These are phyloP conservation scores for Platysteira castanea DNA, from an alignment of 2,113 vertebrate species.

Conservation along the genomic window DNA sequence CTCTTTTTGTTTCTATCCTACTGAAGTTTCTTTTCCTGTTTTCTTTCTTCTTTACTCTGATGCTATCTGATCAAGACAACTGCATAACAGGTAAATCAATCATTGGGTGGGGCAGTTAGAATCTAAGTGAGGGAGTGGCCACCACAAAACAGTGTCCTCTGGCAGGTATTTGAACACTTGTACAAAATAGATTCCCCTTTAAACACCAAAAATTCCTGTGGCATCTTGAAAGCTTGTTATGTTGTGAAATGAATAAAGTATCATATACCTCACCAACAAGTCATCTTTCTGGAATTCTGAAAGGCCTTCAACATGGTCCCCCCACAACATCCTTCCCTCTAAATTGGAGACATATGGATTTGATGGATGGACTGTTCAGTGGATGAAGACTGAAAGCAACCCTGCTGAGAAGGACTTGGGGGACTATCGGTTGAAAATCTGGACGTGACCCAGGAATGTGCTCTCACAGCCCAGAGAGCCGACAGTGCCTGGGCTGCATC, in stretches of 20 bases:
- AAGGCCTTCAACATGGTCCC: neutral
- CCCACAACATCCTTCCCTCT: neutral
- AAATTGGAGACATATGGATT: neutral
- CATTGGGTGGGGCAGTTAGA: neutral
- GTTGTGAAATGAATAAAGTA: neutral
- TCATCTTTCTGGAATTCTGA: neutral
- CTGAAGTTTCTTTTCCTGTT: neutral
- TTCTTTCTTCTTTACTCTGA: neutral
- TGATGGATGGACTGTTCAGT: neutral
- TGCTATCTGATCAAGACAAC: neutral
- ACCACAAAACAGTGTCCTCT: neutral
- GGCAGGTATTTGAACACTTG: neutral
- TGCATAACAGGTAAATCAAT: neutral
- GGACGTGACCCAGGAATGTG: neutral
- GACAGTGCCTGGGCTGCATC: neutral
- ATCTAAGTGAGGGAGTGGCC: neutral
- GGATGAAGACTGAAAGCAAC: neutral
- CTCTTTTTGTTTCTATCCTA: neutral
- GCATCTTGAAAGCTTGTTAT: neutral
- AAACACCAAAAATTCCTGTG: neutral
- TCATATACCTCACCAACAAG: neutral
- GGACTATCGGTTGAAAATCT: neutral
- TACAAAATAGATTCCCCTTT: neutral
- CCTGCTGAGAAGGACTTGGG: neutral
- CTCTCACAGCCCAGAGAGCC: neutral